Evolutionary conservation across 2,888 invertebrate species (phyloP), one percentile per base, ranked within the genome.

Genomic region (Anarsia innoxiella): DNA sequence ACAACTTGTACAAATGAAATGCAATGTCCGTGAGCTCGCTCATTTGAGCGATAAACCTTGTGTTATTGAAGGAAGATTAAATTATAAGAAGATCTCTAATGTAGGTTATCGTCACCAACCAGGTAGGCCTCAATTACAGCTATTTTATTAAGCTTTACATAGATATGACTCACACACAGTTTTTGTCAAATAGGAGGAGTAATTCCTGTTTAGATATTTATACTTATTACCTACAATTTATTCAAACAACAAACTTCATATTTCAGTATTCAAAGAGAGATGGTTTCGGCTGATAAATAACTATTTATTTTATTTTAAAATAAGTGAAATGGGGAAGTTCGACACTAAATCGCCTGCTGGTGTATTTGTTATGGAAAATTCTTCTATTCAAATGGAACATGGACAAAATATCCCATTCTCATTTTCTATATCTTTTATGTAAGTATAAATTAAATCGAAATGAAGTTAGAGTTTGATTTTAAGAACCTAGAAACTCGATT

Each of bases 271-370:
- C 62, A 92, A 93, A 70, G 92, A 93, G 64, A 85, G 92, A 62
- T 92, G 91, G 88, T 93, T 93, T 71, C 91, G 92, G 56, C 70
- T 93, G 38, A 87, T 89, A 47, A 88, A 88, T 51, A 93, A 93
- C 69, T 86, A 93, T 56, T 72, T 93, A 34, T 93, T 92, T 74
- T 93, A 93, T 67, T 93, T 91, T 69, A 89, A 91, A 64, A 86
- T 92, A 45, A 91, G 88, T 68, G 88, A 85, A 52, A 69, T 87
- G 65, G 90, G 90, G 16, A 88, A 88, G 53, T 88, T 90, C 56
- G 88, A 89, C 48, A 83, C 80, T 12, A 87, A 86, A 55, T 83
- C 89, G 63, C 93, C 93, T 11, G 85, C 89, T 23, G 93, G 93
- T 30, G 87, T 92, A 15, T 88, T 93, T 65, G 87, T 93, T 13